Evolutionary conservation across 1,140 invertebrate species (phyloP).

Genomic region (Trissolcus basalis): DNA sequence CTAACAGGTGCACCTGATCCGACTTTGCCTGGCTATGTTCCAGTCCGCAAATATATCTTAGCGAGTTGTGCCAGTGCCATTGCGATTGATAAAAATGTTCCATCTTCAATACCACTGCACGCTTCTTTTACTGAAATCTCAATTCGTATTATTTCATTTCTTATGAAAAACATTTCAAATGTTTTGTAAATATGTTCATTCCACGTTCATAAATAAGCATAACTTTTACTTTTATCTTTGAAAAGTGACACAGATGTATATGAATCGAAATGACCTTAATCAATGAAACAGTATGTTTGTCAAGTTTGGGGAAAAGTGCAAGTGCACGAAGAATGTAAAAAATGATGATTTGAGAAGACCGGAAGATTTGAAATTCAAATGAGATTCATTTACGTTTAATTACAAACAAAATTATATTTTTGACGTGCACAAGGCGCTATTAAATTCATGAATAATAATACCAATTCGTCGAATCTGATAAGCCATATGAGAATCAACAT

Average conservation of each 20-base stretch:
- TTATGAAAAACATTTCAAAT: too few species aligned
- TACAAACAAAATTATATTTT: slow-evolving; percentile 37
- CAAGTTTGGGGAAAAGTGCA: not conserved
- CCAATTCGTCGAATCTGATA: slow-evolving; percentile 42
- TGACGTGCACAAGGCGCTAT: slow-evolving; percentile 4
- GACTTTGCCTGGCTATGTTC: slow-evolving; percentile 36
- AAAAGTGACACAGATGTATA: too few species aligned
- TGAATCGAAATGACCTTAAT: too few species aligned
- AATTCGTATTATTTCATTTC: too few species aligned
- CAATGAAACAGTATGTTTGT: too few species aligned
- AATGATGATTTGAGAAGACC: not conserved
- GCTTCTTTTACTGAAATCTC: too few species aligned
- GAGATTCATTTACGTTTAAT: slow-evolving; percentile 39
- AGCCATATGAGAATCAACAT: slow-evolving; percentile 33
- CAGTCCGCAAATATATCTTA: slow-evolving; percentile 37
- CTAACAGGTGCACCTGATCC: slow-evolving; percentile 52
- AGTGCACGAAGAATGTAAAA: not conserved
- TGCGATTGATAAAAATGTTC: slow-evolving; percentile 14
- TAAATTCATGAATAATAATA: slow-evolving; percentile 57
- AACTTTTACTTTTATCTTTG: too few species aligned
- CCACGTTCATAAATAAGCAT: too few species aligned
- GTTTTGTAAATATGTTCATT: too few species aligned
- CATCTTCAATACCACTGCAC: not conserved
- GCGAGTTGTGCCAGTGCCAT: slow-evolving; percentile 15
- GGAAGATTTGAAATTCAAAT: slow-evolving; percentile 18